Conservation (phyloP, 1,140 invertebrate genomes). For the Physella acuta region DNA sequence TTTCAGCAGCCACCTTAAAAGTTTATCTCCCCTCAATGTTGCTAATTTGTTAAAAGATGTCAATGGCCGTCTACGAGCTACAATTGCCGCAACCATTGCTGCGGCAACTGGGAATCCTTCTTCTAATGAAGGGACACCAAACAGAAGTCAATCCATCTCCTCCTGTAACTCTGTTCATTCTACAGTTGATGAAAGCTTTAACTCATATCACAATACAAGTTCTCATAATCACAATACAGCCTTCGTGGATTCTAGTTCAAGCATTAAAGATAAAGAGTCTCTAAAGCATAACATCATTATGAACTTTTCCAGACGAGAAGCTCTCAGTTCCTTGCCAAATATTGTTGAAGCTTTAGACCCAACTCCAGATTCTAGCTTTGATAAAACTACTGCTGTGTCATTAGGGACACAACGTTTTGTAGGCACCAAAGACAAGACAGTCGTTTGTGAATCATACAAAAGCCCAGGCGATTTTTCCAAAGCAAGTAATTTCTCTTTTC, state of each 20-base stretch:
- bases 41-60: constrained; percentile 15
- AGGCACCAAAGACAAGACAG: not conserved
- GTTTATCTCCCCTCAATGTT: constrained; percentile 20
- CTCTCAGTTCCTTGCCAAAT: constrained; percentile 7
- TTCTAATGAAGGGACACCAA: constrained; percentile 15
- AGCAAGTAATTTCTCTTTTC: not conserved
- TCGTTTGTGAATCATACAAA: not conserved
- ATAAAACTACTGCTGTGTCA: too few species aligned
- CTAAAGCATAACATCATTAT: not conserved
- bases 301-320: constrained; percentile 2
- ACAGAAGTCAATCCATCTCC: not conserved
- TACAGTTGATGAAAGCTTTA: constrained; percentile 14
- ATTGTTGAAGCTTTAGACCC: constrained; percentile 8
- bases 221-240: constrained; percentile 4
- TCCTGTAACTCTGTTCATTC: not conserved
- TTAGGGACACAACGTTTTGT: too few species aligned
- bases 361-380: not conserved
- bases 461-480: not conserved
- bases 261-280: constrained; percentile 6
- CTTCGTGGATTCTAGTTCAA: constrained; percentile 16
- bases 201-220: not conserved
- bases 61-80: constrained; percentile 1
- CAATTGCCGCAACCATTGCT: constrained; percentile 25
- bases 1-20: constrained; percentile 6
- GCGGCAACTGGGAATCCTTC: constrained; percentile 9